Percentiles rank a stretch among this genome's conserved stretches.
Conservation (phyloP, 2,113 vertebrate genomes). For the Silurus meridionalis region DNA sequence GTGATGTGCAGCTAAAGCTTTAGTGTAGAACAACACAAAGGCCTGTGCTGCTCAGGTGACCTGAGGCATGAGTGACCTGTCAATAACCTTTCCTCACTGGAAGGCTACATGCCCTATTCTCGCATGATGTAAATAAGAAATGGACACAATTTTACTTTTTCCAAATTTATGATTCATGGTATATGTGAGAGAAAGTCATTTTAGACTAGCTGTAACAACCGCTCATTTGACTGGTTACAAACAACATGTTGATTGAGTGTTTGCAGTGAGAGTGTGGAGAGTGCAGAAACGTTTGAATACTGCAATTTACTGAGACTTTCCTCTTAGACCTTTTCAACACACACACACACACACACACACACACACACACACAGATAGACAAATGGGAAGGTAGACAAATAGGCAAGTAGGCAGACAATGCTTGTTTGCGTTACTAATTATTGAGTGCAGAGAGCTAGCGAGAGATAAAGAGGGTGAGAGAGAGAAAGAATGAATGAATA, state of each 20-base stretch:
- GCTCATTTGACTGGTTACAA: not conserved
- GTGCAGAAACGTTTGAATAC: slow-evolving; percentile 21
- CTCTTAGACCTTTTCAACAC: not conserved
- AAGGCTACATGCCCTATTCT: not conserved
- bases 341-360: not conserved
- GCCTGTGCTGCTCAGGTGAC: slow-evolving; percentile 19
- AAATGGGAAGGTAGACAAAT: not conserved
- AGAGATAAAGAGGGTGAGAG: not conserved
- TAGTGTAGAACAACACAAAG: slow-evolving; percentile 19
- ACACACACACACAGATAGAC: not conserved
- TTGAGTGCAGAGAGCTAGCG: not conserved
- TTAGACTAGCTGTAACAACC: not conserved
- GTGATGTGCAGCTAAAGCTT: slow-evolving; percentile 8
- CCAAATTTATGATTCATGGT: not conserved
- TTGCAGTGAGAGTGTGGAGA: slow-evolving; percentile 3
- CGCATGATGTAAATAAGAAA: not conserved
- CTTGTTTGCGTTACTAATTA: not conserved
- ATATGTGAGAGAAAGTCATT: not conserved
- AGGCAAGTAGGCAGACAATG: not conserved
- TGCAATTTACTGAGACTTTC: slow-evolving; percentile 4
- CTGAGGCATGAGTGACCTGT: slow-evolving; percentile 9
- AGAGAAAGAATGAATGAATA: not conserved
- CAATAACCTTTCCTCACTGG: slow-evolving; percentile 9
- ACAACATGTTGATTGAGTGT: slow-evolving; percentile 1
- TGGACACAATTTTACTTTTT: not conserved